Evolutionary conservation across 2,113 vertebrate genomes (phyloP).

Genomic region (Sula dactylatra): DNA sequence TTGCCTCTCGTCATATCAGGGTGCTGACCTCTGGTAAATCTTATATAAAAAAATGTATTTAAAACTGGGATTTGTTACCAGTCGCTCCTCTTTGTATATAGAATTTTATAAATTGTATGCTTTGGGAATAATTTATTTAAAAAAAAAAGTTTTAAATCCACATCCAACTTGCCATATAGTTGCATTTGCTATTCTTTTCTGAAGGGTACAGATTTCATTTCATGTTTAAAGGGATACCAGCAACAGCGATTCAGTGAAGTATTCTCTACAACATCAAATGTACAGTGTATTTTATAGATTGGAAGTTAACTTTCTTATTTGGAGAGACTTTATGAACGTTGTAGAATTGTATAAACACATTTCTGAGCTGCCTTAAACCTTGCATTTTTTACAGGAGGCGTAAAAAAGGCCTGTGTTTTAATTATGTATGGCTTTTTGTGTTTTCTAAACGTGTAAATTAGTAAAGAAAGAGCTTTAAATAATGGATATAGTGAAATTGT

Average conservation of each 20-base stretch:
- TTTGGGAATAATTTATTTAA: conserved; percentile 93
- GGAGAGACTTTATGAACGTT: conserved; percentile 89
- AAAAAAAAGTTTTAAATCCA: conserved; percentile 74
- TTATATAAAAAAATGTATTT: conserved; percentile 85
- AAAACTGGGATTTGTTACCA: conserved; percentile 89
- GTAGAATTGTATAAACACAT: conserved; percentile 89
- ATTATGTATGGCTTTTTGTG: conserved; percentile 79
- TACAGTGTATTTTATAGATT: conserved; percentile 92
- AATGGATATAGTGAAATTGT: conserved; percentile 61
- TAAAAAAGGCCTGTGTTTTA: conserved; percentile 84
- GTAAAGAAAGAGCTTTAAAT: conserved; percentile 81
- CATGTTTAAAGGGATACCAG: conserved; percentile 78
- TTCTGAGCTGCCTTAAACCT: conserved; percentile 91
- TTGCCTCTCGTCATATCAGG: conserved; percentile 78
- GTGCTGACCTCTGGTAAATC: conserved; percentile 78
- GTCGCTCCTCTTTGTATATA: conserved; percentile 85
- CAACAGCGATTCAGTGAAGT: conserved; percentile 65
- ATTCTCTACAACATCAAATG: conserved; percentile 75
- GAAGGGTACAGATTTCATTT: conserved; percentile 77
- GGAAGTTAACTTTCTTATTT: conserved; percentile 86
- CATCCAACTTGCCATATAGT: conserved; percentile 39
- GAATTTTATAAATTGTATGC: conserved; percentile 85
- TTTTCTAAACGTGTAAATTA: conserved; percentile 79
- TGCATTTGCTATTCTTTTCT: conserved; percentile 43
- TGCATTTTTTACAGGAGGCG: conserved; percentile 91